Conservation (phyloP, 2,113 vertebrate species). For the Himantopus leucocephalus region DNA sequence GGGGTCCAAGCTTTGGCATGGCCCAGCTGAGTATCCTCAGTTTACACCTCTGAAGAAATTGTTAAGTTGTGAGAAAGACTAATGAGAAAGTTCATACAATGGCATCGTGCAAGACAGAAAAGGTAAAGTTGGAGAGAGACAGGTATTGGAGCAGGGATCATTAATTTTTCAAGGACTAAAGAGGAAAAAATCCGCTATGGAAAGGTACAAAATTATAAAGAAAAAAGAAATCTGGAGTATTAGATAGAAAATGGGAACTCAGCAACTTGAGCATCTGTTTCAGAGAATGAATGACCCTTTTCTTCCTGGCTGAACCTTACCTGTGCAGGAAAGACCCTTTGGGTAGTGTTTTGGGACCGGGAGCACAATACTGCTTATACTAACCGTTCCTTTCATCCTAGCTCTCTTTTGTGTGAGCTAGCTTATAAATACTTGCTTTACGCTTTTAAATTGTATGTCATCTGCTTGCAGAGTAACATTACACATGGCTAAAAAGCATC, state of each 20-base stretch:
- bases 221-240: background rate
- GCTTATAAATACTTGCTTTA: background rate
- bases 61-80: background rate
- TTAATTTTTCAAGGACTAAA: background rate
- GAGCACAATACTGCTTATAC: background rate
- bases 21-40: background rate
- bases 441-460: fast-evolving
- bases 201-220: background rate
- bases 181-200: background rate
- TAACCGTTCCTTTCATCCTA: background rate
- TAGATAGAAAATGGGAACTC: background rate
- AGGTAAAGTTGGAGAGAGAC: background rate
- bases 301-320: background rate
- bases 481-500: background rate
- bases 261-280: background rate
- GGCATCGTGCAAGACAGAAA: background rate
- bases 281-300: background rate
- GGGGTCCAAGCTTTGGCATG: background rate
- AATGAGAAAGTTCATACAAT: background rate
- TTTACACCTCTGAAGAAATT: background rate
- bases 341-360: background rate
- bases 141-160: background rate
- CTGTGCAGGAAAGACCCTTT: background rate
- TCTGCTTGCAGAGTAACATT: background rate
- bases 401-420: background rate